Evolutionary conservation across 1,140 invertebrate genomes (phyloP).

Genomic region (Drosophila kanapiae): DNA sequence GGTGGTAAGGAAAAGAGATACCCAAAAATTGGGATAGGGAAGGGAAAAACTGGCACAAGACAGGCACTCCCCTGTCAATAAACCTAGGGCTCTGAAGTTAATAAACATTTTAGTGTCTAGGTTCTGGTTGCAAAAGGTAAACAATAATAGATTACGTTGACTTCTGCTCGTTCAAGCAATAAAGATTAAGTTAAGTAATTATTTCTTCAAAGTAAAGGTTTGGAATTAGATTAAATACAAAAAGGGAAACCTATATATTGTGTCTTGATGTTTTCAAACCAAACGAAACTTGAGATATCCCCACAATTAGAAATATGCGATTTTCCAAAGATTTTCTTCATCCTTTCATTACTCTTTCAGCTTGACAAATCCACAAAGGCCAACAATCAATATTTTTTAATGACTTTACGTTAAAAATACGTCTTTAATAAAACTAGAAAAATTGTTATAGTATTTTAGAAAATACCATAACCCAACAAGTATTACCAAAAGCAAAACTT

Average conservation of each 20-base stretch:
- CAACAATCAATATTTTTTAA: too few relatives aligned
- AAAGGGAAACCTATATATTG: neutral
- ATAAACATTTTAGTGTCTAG: constrained; percentile 60
- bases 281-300: neutral
- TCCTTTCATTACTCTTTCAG: too few relatives aligned
- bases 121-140: constrained; percentile 43
- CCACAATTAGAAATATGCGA: neutral
- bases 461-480: neutral
- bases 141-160: neutral
- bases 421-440: neutral
- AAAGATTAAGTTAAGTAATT: neutral
- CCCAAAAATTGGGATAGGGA: neutral
- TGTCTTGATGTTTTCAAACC: neutral
- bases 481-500: neutral
- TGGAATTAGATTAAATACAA: neutral
- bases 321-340: too few relatives aligned
- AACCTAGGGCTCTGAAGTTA: constrained; percentile 14
- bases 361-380: too few relatives aligned
- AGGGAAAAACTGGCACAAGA: neutral
- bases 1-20: neutral
- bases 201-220: neutral
- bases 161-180: neutral
- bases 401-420: too few relatives aligned
- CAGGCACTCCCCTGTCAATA: constrained; percentile 16
- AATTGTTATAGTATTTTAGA: neutral